These are phyloP conservation scores for Ylistrum balloti DNA, from an alignment of 1,140 invertebrate genomes.

Conservation along the genomic window DNA sequence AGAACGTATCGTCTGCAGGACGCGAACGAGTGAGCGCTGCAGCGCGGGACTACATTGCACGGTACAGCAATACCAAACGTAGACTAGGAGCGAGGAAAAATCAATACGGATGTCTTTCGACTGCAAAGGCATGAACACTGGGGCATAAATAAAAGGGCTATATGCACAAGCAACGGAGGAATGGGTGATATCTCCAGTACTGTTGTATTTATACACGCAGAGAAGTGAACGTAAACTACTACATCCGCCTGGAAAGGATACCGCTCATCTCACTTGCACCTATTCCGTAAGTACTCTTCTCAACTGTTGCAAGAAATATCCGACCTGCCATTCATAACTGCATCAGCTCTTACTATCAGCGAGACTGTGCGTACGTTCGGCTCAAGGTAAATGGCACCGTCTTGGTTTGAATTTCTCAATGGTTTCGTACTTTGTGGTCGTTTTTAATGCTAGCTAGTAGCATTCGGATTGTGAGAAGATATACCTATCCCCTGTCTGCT, in stretches of 20 bases:
- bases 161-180: conserved; percentile 23
- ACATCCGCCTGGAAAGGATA: background rate
- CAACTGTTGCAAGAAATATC: background rate
- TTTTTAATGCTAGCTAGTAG: background rate
- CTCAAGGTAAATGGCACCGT: background rate
- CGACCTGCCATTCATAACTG: background rate
- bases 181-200: conserved; percentile 32
- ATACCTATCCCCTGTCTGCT: background rate
- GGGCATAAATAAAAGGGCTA: conserved; percentile 38
- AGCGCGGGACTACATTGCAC: conserved; percentile 11
- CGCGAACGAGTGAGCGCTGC: conserved; percentile 12
- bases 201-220: conserved; percentile 25
- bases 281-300: background rate
- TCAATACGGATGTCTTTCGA: conserved; percentile 19
- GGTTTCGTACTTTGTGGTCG: background rate
- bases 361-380: background rate
- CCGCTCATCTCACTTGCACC: background rate
- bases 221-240: background rate
- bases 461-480: background rate
- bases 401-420: background rate
- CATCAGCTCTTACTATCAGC: background rate
- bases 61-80: conserved; percentile 17
- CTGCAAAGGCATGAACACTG: conserved; percentile 37
- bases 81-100: conserved; percentile 23
- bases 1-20: conserved; percentile 4